Conservation (phyloP, 2,797 vertebrate species). For the Erethizon dorsatum region DNA sequence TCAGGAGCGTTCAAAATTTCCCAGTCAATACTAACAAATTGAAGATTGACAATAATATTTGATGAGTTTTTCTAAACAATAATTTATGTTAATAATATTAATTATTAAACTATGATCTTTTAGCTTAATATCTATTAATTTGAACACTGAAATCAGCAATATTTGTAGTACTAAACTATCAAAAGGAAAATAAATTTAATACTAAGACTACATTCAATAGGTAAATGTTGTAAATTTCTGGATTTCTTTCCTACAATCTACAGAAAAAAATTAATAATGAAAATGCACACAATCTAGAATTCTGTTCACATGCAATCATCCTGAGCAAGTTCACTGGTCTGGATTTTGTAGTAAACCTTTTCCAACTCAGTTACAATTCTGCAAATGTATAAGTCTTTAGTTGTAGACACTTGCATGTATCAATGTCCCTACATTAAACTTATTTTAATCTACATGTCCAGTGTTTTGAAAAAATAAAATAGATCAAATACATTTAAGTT, state of each 20-base stretch:
- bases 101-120: not conserved
- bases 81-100: not conserved
- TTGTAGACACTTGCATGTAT: not conserved
- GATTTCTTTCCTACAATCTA: not conserved
- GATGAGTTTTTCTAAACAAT: not conserved
- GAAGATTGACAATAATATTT: not conserved
- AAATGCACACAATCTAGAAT: not conserved
- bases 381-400: not conserved
- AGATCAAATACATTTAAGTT: not conserved
- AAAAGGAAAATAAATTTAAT: slow-evolving; percentile 23
- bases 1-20: not conserved
- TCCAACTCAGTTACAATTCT: not conserved
- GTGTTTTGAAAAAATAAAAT: not conserved
- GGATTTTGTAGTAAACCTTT: not conserved
- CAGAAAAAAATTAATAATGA: slow-evolving; percentile 19
- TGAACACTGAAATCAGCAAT: not conserved
- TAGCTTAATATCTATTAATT: not conserved
- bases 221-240: not conserved
- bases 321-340: not conserved
- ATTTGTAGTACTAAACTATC: not conserved
- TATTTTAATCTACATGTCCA: not conserved
- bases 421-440: not conserved
- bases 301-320: not conserved
- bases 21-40: not conserved
- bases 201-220: not conserved